These are phyloP conservation scores for Pseudomyrmex pallidus DNA, from an alignment of 1,140 invertebrate species.

Conservation along the genomic window DNA sequence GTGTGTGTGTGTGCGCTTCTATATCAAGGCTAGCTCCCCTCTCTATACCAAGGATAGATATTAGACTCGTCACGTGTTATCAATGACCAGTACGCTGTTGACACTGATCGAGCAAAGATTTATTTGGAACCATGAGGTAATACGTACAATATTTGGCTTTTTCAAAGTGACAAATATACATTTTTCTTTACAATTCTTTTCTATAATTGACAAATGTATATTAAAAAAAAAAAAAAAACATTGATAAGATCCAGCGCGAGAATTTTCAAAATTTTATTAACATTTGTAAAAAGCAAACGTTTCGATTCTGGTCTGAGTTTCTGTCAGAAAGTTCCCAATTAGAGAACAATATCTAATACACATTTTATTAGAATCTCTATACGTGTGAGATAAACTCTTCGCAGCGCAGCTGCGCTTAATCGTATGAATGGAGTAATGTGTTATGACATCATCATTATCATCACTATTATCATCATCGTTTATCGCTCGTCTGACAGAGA, in stretches of 20 bases:
- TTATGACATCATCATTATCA: too few species aligned
- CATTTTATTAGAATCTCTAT: too few species aligned
- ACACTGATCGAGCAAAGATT: neutral
- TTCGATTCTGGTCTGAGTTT: too few species aligned
- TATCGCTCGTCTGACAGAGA: too few species aligned
- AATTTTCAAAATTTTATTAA: neutral
- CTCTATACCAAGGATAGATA: neutral
- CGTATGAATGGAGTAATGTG: too few species aligned
- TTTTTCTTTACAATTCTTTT: neutral
- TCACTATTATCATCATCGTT: too few species aligned
- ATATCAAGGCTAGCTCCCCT: neutral
- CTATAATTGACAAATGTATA: neutral
- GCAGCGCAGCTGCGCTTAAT: too few species aligned
- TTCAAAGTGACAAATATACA: neutral
- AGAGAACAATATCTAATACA: too few species aligned
- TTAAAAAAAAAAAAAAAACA: neutral
- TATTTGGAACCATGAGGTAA: conserved; percentile 1
- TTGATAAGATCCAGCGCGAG: neutral
- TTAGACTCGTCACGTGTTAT: neutral
- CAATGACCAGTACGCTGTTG: neutral
- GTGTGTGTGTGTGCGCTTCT: too few species aligned
- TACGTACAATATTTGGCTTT: neutral
- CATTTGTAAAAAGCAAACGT: too few species aligned
- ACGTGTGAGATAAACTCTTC: too few species aligned
- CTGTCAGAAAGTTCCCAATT: too few species aligned